A percentile compares a stretch with the other conserved stretches of the same genome.
phyloP scores from a whole-genome alignment of 2,113 vertebrate species.

The Cygnus atratus region DNA sequence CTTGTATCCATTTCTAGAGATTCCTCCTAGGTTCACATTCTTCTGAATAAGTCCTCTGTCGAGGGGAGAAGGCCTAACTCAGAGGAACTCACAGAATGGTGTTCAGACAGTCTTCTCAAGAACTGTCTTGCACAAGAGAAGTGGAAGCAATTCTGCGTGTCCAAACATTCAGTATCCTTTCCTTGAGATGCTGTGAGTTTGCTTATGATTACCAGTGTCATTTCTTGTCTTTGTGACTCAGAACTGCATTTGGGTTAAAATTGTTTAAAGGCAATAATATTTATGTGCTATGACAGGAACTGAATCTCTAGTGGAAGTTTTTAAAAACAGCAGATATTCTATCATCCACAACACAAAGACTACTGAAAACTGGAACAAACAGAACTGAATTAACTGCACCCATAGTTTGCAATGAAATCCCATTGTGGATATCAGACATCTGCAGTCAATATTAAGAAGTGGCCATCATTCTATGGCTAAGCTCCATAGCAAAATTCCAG shows the following conservation, averaged over 20 bases:
- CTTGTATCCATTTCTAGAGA: not conserved
- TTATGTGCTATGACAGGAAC: not conserved
- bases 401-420: not conserved
- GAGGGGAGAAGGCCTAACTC: not conserved
- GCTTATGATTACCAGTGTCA: not conserved
- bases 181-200: not conserved
- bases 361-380: not conserved
- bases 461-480: constrained; percentile 15
- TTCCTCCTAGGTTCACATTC: not conserved
- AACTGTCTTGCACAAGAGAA: not conserved
- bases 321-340: not conserved
- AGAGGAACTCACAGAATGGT: fast-evolving
- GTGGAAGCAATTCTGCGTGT: not conserved
- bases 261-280: not conserved
- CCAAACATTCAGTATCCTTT: not conserved
- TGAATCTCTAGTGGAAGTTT: not conserved
- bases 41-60: not conserved
- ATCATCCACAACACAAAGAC: not conserved
- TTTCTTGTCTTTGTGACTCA: not conserved
- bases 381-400: not conserved
- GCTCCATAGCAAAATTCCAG: constrained; percentile 47
- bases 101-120: not conserved
- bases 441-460: not conserved
- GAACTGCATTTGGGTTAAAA: not conserved
- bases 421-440: not conserved